Base-by-base conservation (phyloP, 2,888 invertebrate species). In the Lysandra bellargus region DNA sequence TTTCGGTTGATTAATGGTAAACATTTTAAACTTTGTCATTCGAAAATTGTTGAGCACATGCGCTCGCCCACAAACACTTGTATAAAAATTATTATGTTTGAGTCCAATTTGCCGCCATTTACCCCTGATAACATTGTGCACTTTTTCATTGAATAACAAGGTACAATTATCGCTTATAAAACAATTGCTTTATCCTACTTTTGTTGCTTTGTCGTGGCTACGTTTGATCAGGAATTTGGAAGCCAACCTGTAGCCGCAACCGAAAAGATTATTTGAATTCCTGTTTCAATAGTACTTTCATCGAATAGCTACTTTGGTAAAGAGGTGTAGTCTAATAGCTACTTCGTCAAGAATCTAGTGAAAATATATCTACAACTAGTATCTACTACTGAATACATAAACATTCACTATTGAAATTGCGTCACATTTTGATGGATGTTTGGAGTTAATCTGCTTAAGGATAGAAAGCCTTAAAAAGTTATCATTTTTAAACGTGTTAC, bases 11-110 rank as follows among this genome's bases (percentile, higher is more conserved):
- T 69, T 69, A 69, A 69, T 69, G 69, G 33, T 69, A 69, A 69
- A 69, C 14, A 69, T 69, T 69, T 69, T 33, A 33, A 69, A 69
- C 69, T 69, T 69, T 69, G 69, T 33, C 33, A 69, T 69, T 69
- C 69, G 69, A 33, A 33, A 69, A 69, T 33, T 4, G 33, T 33
- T 33, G 69, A 69, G 69, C 30, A 69, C 69, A 14, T 33, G 5
- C 69, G 23, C 61, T 64, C 7, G 9, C 61, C 57, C n/a, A 23
- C n/a, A 61, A 33, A 69, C 30, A 69, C 33, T 69, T 69, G 14
- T 69, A 69, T 33, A 69, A 30, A 69, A 69, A 69, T 69, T 69
- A 33, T 69, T 23, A 23, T 23, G 23, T 23, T 33, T 69, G 69
- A 69, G 37, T 69, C 33, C 14, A 69, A 33, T 69, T 69, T 30